Percentiles rank a stretch among this genome's conserved stretches.
phyloP scores from a whole-genome alignment of 1,140 invertebrate species.

The Bicyclus anynana region DNA sequence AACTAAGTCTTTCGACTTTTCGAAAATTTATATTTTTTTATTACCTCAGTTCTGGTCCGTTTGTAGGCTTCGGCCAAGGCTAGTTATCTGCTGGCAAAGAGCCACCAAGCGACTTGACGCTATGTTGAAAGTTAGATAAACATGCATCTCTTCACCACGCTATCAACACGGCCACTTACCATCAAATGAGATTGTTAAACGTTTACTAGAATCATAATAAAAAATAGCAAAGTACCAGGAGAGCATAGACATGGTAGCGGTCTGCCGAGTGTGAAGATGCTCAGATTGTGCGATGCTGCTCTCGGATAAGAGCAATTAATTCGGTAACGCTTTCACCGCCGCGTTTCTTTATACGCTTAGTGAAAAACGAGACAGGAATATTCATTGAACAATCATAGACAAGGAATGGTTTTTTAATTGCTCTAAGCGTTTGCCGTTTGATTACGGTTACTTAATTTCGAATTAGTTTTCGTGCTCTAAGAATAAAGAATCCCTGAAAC shows the following conservation, averaged over 20 bases:
- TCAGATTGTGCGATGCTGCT: conserved; percentile 29
- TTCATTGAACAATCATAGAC: conserved; percentile 5
- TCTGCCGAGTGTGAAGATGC: conserved; percentile 44
- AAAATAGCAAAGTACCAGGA: conserved; percentile 20
- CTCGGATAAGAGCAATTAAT: conserved; percentile 54
- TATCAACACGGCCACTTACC: too few species aligned
- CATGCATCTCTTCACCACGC: too few species aligned
- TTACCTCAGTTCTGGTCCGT: too few species aligned
- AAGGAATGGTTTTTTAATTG: not conserved
- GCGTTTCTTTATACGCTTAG: conserved; percentile 18
- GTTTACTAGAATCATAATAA: too few species aligned
- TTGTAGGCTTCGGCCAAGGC: too few species aligned
- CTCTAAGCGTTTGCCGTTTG: not conserved
- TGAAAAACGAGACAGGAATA: conserved; percentile 12
- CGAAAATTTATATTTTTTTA: too few species aligned
- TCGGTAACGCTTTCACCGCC: conserved; percentile 54
- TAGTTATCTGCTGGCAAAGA: too few species aligned
- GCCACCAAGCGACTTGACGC: too few species aligned
- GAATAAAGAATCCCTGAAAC: too few species aligned
- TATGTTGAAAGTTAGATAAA: too few species aligned
- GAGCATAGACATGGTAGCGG: conserved; percentile 15
- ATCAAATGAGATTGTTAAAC: too few species aligned
- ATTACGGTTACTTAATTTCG: not conserved
- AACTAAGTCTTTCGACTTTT: too few species aligned
- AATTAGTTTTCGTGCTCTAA: not conserved